These are phyloP conservation scores for Hiodon tergisus DNA, from an alignment of 2,113 vertebrate species.

Conservation along the genomic window DNA sequence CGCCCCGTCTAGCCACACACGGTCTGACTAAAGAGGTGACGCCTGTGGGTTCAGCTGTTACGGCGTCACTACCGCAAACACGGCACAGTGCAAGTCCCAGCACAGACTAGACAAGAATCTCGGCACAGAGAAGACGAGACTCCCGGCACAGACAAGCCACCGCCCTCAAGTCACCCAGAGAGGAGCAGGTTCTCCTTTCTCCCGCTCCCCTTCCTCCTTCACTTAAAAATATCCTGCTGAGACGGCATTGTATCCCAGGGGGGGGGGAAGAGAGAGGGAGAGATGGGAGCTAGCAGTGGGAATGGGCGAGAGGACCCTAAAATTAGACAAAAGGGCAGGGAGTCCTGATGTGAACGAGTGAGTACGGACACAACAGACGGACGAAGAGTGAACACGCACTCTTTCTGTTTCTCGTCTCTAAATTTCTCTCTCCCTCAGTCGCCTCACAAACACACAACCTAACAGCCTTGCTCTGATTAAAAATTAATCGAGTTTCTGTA, in stretches of 20 bases:
- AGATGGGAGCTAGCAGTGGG: slow-evolving; percentile 1
- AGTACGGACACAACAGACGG: no score
- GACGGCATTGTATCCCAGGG: not conserved
- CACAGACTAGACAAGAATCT: not conserved
- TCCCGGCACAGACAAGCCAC: not conserved
- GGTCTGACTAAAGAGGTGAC: no score
- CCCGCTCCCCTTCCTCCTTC: not conserved
- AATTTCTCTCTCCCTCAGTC: slow-evolving; percentile 6
- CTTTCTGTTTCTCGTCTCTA: not conserved
- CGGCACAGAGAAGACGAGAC: not conserved
- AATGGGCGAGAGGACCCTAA: not conserved
- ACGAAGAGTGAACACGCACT: not conserved
- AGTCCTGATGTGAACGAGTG: no score
- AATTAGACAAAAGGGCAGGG: not conserved
- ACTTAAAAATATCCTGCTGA: slow-evolving; percentile 21
- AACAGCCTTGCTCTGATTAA: slow-evolving; percentile 40
- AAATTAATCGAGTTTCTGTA: slow-evolving; percentile 48
- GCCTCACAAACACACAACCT: not conserved
- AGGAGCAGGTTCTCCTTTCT: not conserved
- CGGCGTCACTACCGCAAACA: no score
- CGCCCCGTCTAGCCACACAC: no score
- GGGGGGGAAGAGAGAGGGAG: not conserved
- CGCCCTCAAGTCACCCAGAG: not conserved
- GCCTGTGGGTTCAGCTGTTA: no score
- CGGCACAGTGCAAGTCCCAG: not conserved